phyloP scores from a whole-genome alignment of 2,113 vertebrate species.

The Rhea pennata region DNA sequence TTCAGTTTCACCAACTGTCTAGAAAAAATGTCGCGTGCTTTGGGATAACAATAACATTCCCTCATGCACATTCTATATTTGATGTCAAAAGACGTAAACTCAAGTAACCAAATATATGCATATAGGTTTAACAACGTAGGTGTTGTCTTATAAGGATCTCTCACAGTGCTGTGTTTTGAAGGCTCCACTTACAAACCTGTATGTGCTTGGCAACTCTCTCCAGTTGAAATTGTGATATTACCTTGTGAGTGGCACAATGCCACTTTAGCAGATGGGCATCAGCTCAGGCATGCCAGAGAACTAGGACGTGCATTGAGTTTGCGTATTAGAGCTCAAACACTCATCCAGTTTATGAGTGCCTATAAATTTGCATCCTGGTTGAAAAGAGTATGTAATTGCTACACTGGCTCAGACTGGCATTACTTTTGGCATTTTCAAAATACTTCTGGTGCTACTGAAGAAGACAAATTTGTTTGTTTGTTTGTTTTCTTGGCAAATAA shows the following conservation, averaged over 20 bases:
- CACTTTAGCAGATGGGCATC: slow-evolving; percentile 75
- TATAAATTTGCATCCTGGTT: background rate
- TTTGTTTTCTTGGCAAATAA: slow-evolving; percentile 44
- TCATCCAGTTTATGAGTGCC: slow-evolving; percentile 12
- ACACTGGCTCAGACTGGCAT: background rate
- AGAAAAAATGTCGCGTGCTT: slow-evolving; percentile 12
- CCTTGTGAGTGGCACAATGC: slow-evolving; percentile 70
- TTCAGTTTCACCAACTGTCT: slow-evolving; percentile 26
- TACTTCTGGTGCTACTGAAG: background rate
- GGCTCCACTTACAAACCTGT: slow-evolving; percentile 46
- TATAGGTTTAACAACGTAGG: background rate
- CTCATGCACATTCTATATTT: background rate
- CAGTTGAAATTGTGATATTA: slow-evolving; percentile 67
- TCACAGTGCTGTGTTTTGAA: slow-evolving; percentile 31
- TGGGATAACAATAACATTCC: slow-evolving; percentile 8
- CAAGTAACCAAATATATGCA: background rate
- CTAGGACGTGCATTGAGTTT: slow-evolving; percentile 37
- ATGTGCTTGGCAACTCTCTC: slow-evolving; percentile 65
- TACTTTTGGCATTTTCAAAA: background rate
- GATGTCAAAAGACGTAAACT: background rate
- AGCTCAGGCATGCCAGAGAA: slow-evolving; percentile 5
- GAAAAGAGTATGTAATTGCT: background rate
- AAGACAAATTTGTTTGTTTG: background rate
- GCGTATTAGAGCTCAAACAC: slow-evolving; percentile 34
- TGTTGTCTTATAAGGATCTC: slow-evolving; percentile 8